Percentiles rank a stretch among this genome's conserved stretches.
Evolutionary conservation across 2,113 vertebrate genomes (phyloP).

Genomic region (Strix aluco): DNA sequence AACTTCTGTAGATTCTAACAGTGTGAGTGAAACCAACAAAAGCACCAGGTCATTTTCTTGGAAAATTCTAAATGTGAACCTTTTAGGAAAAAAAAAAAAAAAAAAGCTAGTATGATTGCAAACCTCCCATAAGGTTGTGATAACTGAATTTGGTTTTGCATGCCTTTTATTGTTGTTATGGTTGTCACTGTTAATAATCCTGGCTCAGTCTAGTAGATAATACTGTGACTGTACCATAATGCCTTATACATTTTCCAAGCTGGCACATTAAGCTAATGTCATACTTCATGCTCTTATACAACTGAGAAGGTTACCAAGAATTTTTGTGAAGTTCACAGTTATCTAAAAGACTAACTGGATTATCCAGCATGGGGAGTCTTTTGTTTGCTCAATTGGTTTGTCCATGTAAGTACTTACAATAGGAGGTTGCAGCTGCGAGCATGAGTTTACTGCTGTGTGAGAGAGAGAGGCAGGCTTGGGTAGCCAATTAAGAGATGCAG

Average conservation of each 20-base stretch:
- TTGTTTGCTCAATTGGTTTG: constrained; percentile 25
- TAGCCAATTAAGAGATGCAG: constrained; percentile 7
- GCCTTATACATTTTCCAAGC: background rate
- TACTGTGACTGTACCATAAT: constrained; percentile 7
- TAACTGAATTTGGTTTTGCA: constrained; percentile 10
- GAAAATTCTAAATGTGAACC: background rate
- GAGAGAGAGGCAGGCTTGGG: background rate
- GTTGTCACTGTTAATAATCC: constrained; percentile 47
- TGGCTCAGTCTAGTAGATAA: background rate
- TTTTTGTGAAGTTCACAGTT: background rate
- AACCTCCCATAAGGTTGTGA: background rate
- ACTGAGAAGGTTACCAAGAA: background rate
- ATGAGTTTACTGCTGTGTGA: background rate
- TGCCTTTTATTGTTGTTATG: background rate
- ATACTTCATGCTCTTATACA: background rate
- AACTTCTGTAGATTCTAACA: background rate
- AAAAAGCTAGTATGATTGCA: background rate
- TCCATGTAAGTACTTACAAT: background rate
- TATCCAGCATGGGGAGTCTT: background rate
- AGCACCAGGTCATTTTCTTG: background rate
- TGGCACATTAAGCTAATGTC: background rate
- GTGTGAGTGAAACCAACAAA: background rate
- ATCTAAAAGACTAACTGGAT: constrained; percentile 50
- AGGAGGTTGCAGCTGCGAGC: background rate
- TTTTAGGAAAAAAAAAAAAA: background rate